Evolutionary conservation across 2,113 vertebrate genomes (phyloP), one percentile per base, ranked within the genome.

Genomic region (Sisor rabdophorus): DNA sequence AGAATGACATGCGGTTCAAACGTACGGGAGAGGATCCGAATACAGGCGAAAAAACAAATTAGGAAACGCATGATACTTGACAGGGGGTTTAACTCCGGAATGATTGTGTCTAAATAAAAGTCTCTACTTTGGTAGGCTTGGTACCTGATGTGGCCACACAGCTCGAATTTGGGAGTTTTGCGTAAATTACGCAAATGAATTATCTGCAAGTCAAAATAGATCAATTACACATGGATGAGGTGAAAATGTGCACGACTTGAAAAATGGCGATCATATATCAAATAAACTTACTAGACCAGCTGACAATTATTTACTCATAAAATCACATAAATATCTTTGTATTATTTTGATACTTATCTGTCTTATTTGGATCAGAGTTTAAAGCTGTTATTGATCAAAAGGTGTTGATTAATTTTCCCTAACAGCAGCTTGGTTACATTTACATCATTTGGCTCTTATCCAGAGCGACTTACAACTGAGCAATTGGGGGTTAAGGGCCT

Each of bases 1-100:
- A 52, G 9, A 52, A 69, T 19, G 47, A 52, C 17, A 2, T 2
- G 4, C 9, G 19, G 48, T 11, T 48, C 24, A 69, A 69, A 52
- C 16, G 52, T 12, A 20, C 16, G 32, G 13, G 20, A 56, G 30
- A 24, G 0, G 13, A n/a, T 4, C 3, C 20, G 54, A 44, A 44
- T 58, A 56, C 53, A 24, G 70, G 70, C 9, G 70, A 44, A 11
- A 9, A 72, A 58, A 58, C n/a, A 58, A 72, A 55, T n/a, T 26
- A 22, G 6, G 28, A 2, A 11, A 50, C 69, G 48, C 24, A 16
- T 69, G 2, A 30, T 0, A n/a, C 4, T 6, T 7, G 5, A 11
- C 3, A 24, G n/a, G 15, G 17, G 3, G 3, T 26, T 24, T 7
- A 48, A 22, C n/a, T 16, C 4, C 10, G 44, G 47, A 69, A 69